Percentiles rank a stretch among this genome's conserved stretches.
These are phyloP conservation scores for Carcinoscorpius rotundicauda DNA, from an alignment of 1,140 invertebrate genomes.

Conservation along the genomic window DNA sequence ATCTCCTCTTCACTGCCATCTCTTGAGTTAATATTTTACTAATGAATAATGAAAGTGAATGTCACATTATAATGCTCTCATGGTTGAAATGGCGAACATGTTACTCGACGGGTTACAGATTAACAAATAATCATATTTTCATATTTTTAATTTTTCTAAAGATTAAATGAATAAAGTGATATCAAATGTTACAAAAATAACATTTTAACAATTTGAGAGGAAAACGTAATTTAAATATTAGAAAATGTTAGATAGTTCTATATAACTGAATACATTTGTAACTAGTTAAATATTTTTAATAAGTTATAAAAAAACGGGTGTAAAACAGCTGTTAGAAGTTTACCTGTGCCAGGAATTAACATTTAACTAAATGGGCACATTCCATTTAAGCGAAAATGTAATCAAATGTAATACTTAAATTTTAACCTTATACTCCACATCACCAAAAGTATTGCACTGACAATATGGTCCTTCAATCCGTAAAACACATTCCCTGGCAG, in stretches of 20 bases:
- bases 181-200: too few relatives aligned
- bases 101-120: too few relatives aligned
- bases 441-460: constrained; percentile 60
- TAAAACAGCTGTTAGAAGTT: not conserved
- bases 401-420: not conserved
- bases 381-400: not conserved
- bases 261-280: not conserved
- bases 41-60: too few relatives aligned
- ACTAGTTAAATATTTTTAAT: not conserved
- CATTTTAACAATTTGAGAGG: too few relatives aligned
- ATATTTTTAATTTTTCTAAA: too few relatives aligned
- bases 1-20: too few relatives aligned
- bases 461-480: constrained; percentile 70
- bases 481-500: constrained; percentile 55
- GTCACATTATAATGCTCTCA: too few relatives aligned
- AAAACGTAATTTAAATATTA: not conserved
- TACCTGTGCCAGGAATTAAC: not conserved
- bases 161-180: too few relatives aligned
- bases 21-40: too few relatives aligned
- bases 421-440: constrained; percentile 49
- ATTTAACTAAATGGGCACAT: not conserved
- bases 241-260: not conserved
- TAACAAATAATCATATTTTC: too few relatives aligned
- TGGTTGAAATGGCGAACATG: too few relatives aligned
- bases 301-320: not conserved